These are phyloP conservation scores for Babyrousa celebensis DNA, from an alignment of 2,797 vertebrate genomes.

Conservation along the genomic window DNA sequence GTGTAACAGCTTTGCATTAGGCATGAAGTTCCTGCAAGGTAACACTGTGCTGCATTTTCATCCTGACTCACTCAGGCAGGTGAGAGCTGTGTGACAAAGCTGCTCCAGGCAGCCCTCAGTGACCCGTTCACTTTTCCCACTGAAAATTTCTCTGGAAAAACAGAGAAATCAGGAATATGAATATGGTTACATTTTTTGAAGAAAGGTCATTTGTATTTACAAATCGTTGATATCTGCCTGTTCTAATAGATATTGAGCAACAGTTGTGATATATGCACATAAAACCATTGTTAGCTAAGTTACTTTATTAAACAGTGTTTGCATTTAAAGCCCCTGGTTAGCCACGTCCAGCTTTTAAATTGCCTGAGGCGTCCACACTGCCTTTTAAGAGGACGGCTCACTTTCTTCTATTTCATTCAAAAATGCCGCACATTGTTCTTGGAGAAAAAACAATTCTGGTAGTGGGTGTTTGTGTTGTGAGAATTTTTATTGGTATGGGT, in stretches of 20 bases:
- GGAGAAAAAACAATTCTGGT: background rate
- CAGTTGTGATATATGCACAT: background rate
- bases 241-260: background rate
- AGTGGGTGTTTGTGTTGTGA: background rate
- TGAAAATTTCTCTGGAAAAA: background rate
- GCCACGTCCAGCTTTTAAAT: conserved; percentile 11
- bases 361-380: conserved; percentile 38
- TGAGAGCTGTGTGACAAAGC: background rate
- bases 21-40: background rate
- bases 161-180: background rate
- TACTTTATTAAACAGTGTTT: background rate
- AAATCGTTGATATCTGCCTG: background rate
- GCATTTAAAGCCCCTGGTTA: background rate
- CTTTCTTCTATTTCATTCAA: conserved; percentile 58
- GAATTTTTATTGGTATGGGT: conserved; percentile 19
- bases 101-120: background rate
- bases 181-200: background rate
- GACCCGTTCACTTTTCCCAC: background rate
- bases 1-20: background rate
- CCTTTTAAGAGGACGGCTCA: conserved; percentile 3
- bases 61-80: background rate
- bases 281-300: background rate
- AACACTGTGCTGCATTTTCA: background rate
- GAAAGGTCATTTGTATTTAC: conserved; percentile 13
- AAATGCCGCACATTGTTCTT: background rate